Percentiles rank a stretch among this genome's conserved stretches.
These are phyloP conservation scores for Chrysolina haemoptera DNA, from an alignment of 2,888 invertebrate genomes.

Conservation along the genomic window DNA sequence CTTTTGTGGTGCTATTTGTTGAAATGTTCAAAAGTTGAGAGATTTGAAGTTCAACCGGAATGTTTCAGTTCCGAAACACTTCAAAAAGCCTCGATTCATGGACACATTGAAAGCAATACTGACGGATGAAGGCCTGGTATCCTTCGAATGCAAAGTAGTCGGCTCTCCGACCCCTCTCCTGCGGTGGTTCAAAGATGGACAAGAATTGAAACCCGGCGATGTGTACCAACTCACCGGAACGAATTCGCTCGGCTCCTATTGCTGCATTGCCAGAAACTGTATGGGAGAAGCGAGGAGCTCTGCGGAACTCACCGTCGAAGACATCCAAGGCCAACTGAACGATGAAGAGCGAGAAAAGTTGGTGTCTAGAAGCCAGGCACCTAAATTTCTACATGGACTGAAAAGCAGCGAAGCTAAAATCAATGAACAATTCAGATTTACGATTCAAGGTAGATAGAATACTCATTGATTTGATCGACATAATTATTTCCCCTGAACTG, in stretches of 20 bases:
- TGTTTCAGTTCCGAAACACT: slow-evolving; percentile 88
- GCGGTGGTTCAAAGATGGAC: slow-evolving; percentile 93
- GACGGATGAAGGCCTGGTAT: slow-evolving; percentile 92
- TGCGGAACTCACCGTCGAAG: slow-evolving; percentile 90
- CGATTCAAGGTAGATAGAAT: slow-evolving; percentile 79
- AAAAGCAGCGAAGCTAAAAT: slow-evolving; percentile 88
- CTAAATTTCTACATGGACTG: slow-evolving; percentile 85
- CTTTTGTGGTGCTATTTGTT: too few relatives aligned
- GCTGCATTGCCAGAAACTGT: slow-evolving; percentile 90
- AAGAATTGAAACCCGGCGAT: slow-evolving; percentile 92
- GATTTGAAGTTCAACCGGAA: too few relatives aligned
- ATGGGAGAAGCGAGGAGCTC: slow-evolving; percentile 92
- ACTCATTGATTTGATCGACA: background rate
- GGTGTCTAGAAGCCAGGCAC: slow-evolving; percentile 84
- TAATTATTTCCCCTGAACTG: too few relatives aligned
- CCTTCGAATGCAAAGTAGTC: slow-evolving; percentile 94
- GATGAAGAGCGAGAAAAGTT: slow-evolving; percentile 88
- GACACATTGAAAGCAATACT: slow-evolving; percentile 90
- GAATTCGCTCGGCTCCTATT: slow-evolving; percentile 90
- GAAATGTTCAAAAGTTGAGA: too few relatives aligned
- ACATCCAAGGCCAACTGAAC: slow-evolving; percentile 90
- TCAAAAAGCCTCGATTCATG: slow-evolving; percentile 90
- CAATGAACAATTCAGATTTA: slow-evolving; percentile 86
- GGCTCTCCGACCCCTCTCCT: slow-evolving; percentile 91
- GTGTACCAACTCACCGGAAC: slow-evolving; percentile 93